Percentiles rank a stretch among this genome's conserved stretches.
phyloP scores from a whole-genome alignment of 1,140 invertebrate genomes.

The Apis florea region DNA sequence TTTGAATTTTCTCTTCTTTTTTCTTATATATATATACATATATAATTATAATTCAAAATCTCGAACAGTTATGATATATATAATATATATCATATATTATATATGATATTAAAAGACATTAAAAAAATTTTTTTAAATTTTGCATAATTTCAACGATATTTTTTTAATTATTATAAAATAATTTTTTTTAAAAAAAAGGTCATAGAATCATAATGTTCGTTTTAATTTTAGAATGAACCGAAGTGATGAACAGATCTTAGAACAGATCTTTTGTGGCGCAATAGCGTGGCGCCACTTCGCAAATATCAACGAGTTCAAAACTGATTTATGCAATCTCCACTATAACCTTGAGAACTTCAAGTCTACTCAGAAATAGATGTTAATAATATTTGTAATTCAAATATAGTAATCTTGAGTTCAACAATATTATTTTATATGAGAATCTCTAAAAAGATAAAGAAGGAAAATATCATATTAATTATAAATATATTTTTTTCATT shows the following conservation, averaged over 20 bases:
- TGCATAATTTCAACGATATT: not conserved
- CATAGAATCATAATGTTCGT: not conserved
- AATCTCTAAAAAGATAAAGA: no score
- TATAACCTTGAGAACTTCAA: conserved; percentile 16
- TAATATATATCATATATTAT: no score
- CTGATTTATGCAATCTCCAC: conserved; percentile 38
- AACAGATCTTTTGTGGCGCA: conserved; percentile 6
- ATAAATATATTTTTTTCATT: not conserved
- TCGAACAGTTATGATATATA: no score
- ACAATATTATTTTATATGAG: not conserved
- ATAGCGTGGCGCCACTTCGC: conserved; percentile 33
- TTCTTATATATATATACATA: not conserved
- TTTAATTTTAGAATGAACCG: not conserved
- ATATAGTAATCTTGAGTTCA: not conserved
- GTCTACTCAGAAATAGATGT: not conserved
- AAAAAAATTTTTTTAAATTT: not conserved
- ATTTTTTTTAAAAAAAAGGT: no score
- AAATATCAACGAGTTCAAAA: conserved; percentile 33
- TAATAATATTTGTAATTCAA: not conserved
- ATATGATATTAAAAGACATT: no score
- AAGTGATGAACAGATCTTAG: not conserved
- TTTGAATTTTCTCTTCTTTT: no score
- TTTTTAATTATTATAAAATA: not conserved
- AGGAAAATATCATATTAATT: no score
- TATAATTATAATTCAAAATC: not conserved